These are phyloP conservation scores for Bovichtus diacanthus DNA, from an alignment of 2,797 vertebrate species.

Conservation along the genomic window DNA sequence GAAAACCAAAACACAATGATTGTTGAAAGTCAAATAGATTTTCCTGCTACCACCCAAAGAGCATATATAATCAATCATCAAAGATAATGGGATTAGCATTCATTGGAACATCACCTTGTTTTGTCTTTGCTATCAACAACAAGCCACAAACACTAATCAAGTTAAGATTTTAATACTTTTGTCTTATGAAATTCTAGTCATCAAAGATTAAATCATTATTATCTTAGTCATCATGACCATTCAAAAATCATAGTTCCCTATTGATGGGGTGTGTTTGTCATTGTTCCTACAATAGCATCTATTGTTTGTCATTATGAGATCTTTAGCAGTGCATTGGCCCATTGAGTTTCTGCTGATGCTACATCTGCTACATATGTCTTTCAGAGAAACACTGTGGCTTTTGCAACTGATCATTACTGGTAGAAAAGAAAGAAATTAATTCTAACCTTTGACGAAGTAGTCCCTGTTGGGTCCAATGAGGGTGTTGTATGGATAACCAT, in stretches of 20 bases:
- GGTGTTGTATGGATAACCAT: constrained; percentile 97
- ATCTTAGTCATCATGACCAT: constrained; percentile 37
- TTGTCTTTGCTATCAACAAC: constrained; percentile 50
- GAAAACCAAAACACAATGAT: constrained; percentile 86
- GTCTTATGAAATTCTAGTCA: constrained; percentile 28
- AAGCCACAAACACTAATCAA: constrained; percentile 54
- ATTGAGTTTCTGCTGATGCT: constrained; percentile 24
- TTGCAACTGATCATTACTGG: constrained; percentile 3
- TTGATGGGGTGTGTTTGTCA: constrained; percentile 10
- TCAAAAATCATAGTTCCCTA: constrained; percentile 36
- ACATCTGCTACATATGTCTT: constrained; percentile 40
- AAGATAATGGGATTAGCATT: constrained; percentile 78
- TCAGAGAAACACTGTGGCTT: constrained; percentile 29
- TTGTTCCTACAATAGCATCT: constrained; percentile 23
- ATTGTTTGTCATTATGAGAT: neutral
- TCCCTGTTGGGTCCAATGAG: constrained; percentile 98
- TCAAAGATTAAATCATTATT: constrained; percentile 50
- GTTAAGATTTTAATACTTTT: constrained; percentile 45
- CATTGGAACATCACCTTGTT: constrained; percentile 72
- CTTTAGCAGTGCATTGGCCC: constrained; percentile 14
- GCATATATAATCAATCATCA: constrained; percentile 76
- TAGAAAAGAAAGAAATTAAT: constrained; percentile 25
- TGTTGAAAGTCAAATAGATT: constrained; percentile 81
- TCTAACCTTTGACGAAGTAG: constrained; percentile 99
- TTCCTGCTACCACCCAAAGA: constrained; percentile 77